Evolutionary conservation across 2,797 vertebrate genomes (phyloP).

Genomic region (Clamator glandarius): DNA sequence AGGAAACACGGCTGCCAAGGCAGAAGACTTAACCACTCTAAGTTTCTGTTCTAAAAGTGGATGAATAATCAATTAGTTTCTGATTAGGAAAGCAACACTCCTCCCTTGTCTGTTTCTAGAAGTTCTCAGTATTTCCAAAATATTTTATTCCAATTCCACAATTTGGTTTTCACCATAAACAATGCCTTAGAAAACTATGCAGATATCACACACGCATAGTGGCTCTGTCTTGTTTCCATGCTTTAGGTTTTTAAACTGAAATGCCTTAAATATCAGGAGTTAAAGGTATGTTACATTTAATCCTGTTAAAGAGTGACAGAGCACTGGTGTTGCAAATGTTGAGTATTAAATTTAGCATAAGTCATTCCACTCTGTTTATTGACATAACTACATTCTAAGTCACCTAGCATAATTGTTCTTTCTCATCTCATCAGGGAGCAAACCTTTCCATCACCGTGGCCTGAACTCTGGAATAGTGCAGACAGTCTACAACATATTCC

Average conservation of each 20-base stretch:
- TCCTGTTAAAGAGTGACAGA: neutral
- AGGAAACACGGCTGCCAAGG: neutral
- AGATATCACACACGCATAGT: neutral
- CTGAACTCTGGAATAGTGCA: neutral
- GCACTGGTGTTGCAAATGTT: neutral
- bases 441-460: neutral
- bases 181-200: neutral
- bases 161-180: neutral
- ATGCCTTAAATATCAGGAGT: neutral
- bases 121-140: neutral
- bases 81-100: neutral
- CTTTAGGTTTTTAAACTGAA: neutral
- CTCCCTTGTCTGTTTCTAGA: neutral
- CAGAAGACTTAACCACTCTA: neutral
- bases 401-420: neutral
- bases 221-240: neutral
- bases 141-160: neutral
- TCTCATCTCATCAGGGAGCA: neutral
- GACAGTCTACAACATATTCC: neutral
- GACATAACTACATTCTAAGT: slow-evolving; percentile 34
- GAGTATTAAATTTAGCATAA: neutral
- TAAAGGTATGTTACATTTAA: neutral
- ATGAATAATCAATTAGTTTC: neutral
- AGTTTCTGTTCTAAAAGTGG: neutral
- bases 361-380: slow-evolving; percentile 2